Base-by-base conservation (phyloP, 2,797 vertebrate species). In the Botia kubotai region DNA sequence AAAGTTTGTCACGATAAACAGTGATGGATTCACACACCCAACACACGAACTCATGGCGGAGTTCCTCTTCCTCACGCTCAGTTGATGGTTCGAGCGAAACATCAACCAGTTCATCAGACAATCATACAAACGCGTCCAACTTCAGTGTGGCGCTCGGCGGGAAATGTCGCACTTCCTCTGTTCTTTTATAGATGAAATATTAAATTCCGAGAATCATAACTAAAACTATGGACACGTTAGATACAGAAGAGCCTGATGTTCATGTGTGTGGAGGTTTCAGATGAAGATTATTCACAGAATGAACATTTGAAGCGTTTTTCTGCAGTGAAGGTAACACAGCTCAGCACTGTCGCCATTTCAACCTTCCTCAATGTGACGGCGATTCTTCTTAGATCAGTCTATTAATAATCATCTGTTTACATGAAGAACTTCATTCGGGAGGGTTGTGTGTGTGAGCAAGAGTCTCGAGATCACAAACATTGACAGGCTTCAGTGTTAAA, bases 261-360 rank as follows among this genome's bases (percentile, higher is more conserved):
- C 5, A 85, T 11, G 39, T 46, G 0, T 13, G 43, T 17, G 3
- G 10, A 55, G 16, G 7, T 84, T 86, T 67, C 39, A 16, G 21
- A 8, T 1, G 16, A 39, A 57, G 36, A 72, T 68, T 76, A 2
- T 62, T 12, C 7, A 43, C 6, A n/a, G 10, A 63, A 52, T n/a
- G 13, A 69, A 16, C 3, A 48, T 72, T 83, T 55, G 39, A 33
- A 12, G n/a, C 12, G 63, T 46, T 88, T 87, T 85, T 88, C 78
- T 26, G n/a, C n/a, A 71, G 84, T 78, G 66, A 63, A 89, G 88
- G 86, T 89, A 89, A 83, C 88, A 89, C 88, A 89, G 79, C 83
- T 86, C 81, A 48, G 55, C 71, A 57, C 82, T 77, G 85, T 86
- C 85, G 85, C 86, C 85, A 87, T 87, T 87, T 83, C 86, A 86